phyloP scores from a whole-genome alignment of 2,113 vertebrate species.

The Oreotragus oreotragus region DNA sequence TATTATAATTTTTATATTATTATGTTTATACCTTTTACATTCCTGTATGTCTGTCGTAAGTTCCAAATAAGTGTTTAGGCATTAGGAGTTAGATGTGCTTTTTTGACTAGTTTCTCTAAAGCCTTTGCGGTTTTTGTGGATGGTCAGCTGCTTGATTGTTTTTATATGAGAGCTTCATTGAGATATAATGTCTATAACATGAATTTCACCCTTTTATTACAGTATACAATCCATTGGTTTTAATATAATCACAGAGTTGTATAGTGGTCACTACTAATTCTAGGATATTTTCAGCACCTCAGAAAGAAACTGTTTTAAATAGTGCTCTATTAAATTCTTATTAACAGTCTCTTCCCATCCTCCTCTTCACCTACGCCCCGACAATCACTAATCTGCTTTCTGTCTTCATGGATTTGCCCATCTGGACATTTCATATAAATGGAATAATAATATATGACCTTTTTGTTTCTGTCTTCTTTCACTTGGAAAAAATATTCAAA shows the following conservation, averaged over 20 bases:
- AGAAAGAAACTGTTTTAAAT: not conserved
- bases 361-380: not conserved
- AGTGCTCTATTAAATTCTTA: not conserved
- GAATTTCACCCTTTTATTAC: not conserved
- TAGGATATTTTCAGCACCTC: not conserved
- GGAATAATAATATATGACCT: not conserved
- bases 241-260: not conserved
- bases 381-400: not conserved
- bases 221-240: not conserved
- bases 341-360: not conserved
- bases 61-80: not conserved
- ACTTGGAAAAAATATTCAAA: not conserved
- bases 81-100: not conserved
- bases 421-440: not conserved
- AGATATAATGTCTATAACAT: not conserved
- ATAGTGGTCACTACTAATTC: not conserved
- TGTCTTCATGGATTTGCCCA: not conserved
- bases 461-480: not conserved
- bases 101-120: not conserved
- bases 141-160: not conserved
- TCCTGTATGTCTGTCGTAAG: not conserved
- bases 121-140: not conserved
- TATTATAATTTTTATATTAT: not conserved
- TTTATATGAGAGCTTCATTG: not conserved
- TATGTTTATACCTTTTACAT: not conserved